phyloP scores from a whole-genome alignment of 2,888 invertebrate genomes.

The Physocephala rufipes region DNA sequence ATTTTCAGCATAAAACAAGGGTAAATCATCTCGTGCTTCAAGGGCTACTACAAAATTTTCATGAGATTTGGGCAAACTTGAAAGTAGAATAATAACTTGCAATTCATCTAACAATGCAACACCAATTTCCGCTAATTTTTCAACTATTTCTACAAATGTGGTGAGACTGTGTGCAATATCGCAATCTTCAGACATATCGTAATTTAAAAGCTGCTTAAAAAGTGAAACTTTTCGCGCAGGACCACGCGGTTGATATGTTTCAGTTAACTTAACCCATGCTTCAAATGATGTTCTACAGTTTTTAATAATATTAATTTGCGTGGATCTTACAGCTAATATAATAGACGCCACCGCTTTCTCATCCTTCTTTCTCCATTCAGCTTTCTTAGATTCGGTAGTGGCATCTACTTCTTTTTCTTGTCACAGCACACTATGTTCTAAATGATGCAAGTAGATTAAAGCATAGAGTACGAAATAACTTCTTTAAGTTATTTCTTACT shows the following conservation, averaged over 20 bases:
- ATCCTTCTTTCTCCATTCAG: background rate
- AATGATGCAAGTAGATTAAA: too few species aligned
- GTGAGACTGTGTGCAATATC: too few species aligned
- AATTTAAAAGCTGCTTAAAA: constrained; percentile 38
- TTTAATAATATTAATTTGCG: constrained; percentile 29
- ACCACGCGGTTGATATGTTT: constrained; percentile 36
- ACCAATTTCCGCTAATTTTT: too few species aligned
- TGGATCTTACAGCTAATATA: constrained; percentile 3
- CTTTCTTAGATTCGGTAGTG: too few species aligned
- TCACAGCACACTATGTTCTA: too few species aligned
- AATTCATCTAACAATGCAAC: background rate
- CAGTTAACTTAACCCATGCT: constrained; percentile 38
- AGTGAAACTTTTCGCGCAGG: constrained; percentile 37
- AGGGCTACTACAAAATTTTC: background rate
- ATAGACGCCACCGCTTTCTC: constrained; percentile 13
- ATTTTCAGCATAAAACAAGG: too few species aligned
- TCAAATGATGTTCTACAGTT: constrained; percentile 36
- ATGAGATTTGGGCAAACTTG: background rate
- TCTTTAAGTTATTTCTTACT: too few species aligned
- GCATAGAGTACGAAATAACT: too few species aligned
- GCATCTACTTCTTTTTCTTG: too few species aligned
- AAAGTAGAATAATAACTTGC: background rate
- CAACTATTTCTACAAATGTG: too few species aligned
- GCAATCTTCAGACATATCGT: too few species aligned
- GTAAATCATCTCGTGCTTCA: too few species aligned